A percentile compares a stretch with the other conserved stretches of the same genome.
Evolutionary conservation across 2,888 invertebrate species (phyloP).

Genomic region (Caenorhabditis sulstoni): DNA sequence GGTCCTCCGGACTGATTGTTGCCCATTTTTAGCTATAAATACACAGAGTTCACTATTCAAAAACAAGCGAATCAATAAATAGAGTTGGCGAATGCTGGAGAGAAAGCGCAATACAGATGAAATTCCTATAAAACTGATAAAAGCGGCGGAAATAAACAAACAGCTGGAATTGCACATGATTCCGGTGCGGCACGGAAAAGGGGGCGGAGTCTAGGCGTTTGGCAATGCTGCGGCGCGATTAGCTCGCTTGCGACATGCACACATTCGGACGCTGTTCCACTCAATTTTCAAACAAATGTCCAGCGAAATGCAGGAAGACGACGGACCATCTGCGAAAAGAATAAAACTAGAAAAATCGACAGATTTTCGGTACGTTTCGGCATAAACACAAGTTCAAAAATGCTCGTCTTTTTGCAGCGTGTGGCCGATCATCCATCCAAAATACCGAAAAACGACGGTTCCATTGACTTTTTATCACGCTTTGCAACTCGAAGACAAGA

Average conservation of each 20-base stretch:
- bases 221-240: slow-evolving; percentile 33
- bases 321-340: too few species aligned
- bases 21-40: slow-evolving; percentile 46
- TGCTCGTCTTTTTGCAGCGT: slow-evolving; percentile 4
- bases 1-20: slow-evolving; percentile 60
- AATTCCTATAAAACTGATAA: slow-evolving; percentile 17
- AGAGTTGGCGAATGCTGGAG: background rate
- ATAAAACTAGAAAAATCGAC: too few species aligned
- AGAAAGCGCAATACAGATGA: background rate
- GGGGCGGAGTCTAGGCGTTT: slow-evolving; percentile 24
- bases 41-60: too few species aligned
- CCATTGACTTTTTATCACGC: slow-evolving; percentile 35
- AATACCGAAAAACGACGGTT: background rate
- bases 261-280: too few species aligned
- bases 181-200: slow-evolving; percentile 20
- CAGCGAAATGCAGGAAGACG: too few species aligned
- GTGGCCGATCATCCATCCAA: slow-evolving; percentile 26
- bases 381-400: too few species aligned
- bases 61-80: too few species aligned
- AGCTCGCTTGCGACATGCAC: background rate
- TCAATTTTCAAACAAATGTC: too few species aligned
- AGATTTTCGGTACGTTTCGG: too few species aligned
- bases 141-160: slow-evolving; percentile 36
- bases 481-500: slow-evolving; percentile 24
- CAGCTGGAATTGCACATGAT: slow-evolving; percentile 53